Base-by-base conservation (phyloP, 2,113 vertebrate species). In the Halichoeres trimaculatus region DNA sequence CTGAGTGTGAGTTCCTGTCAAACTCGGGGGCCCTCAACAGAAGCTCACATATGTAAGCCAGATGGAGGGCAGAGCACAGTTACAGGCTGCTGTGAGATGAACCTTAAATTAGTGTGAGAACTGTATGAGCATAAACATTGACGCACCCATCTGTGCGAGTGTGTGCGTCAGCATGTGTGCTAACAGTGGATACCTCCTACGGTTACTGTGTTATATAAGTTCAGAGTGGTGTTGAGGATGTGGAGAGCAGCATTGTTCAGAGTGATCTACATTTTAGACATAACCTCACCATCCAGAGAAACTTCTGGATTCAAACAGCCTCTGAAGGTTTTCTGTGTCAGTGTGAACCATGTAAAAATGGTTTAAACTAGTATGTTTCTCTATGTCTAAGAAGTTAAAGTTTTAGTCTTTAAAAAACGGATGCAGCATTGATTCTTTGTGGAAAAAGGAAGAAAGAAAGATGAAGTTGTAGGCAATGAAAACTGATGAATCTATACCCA, bases 41-140 rank as follows among this genome's bases (percentile, higher is more conserved):
- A 67, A 80, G 71, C 76, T 48, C 53, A 64, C 88, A 85, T 74
- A 59, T 88, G 88, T 58, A 3, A 5, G 59, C 80, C 90, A 85
- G 84, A 85, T 87, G 87, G 80, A 68, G 78, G 58, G 57, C 26
- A 60, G 65, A 70, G 69, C 54, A 17, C 56, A 62, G 72, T 62
- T 17, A 70, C 71, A 23, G 51, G 54, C 26, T 24, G 81, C 74
- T 73, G 77, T 64, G 76, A 71, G 80, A 66, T 65, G 70, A 74
- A 80, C 74, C 60, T 38, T 60, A 66, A 78, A 53, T 55, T 1
- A 67, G 74, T 67, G 54, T 55, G 56, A 50, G 54, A 45, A 14
- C 43, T 20, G 26, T 48, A 19, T 62, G 47, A 23, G 55, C 51
- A 24, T 60, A 61, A 60, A 62, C 36, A 58, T 36, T 23, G 75